Base-by-base conservation (phyloP, 1,140 invertebrate species). In the Chironomus striatipennis region DNA sequence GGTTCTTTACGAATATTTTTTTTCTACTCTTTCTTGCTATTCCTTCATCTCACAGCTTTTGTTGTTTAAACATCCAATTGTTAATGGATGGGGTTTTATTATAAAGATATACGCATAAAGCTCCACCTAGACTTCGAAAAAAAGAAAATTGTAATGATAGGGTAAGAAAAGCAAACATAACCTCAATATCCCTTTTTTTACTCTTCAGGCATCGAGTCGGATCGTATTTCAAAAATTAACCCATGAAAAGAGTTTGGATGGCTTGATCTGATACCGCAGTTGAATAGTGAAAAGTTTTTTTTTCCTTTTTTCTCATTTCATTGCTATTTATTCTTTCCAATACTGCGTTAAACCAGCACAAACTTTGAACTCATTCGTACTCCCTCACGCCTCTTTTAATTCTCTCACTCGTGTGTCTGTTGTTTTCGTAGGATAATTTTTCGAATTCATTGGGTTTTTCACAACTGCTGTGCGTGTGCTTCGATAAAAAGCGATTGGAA, bases 341-440 rank as follows among this genome's bases (percentile, higher is more conserved):
- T 34, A 34, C 24, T 34, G 24, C 24, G 24, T 34, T 34, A 2
- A 34, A 34, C 24, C 24, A 34, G 24, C 1, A 34, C 24, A 34
- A 34, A 34, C 5, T 34, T 34, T 34, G 24, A 34, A 34, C 24
- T 34, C 24, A 2, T 34, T 34, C 5, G 24, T 5, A 34, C 24
- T 34, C 24, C 24, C 24, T 34, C 24, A 34, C 24, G 24, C 24
- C 5, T 34, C 24, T 5, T 34, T 34, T 34, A 34, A 34, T 34
- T 5, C 24, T 2, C 12, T 57, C n/a, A 5, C 8, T 8, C 15
- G 47, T 57, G 4, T 57, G 47, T 15, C 47, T 57, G 47, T 10
- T 57, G 47, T 57, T 57, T 57, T 57, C n/a, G 47, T 57, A 57
- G 47, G 47, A 57, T 57, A 57, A 57, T 57, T 57, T 57, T 57